Evolutionary conservation across 37 sponge, comb jelly and placozoan species (phyloP), one percentile per base, ranked within the genome.

Genomic region (Geodia barretti): DNA sequence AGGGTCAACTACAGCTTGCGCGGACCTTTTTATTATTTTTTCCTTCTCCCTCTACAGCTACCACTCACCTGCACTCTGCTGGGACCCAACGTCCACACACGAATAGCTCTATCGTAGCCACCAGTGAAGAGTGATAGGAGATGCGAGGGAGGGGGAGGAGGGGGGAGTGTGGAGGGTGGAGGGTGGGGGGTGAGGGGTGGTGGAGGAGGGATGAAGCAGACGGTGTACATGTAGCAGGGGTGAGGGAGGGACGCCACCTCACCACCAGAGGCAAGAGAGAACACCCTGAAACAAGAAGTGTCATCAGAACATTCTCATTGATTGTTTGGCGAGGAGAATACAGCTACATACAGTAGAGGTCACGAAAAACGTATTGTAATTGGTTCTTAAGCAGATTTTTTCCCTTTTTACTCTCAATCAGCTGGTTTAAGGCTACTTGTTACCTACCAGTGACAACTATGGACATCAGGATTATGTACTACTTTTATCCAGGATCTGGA

Each of bases 171-270:
- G 54, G 54, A 47, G 54, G 54, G 54, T 47, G 54, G 54, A 47
- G 54, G 61, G 76, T 54, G 24, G 26, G 68, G 17, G 42, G 62
- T 25, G 19, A 47, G n/a, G 36, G 82, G 38, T 21, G 91, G 85
- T 33, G 86, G 54, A 14, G 54, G 54, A 17, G 54, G 54, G 7
- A 47, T 72, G 64, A 86, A 89, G 40, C 70, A 67, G 37, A 77
- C 83, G 39, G 76, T 41, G 73, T 97, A 97, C 23, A 94, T 90
- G 76, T 78, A 97, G 68, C 86, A 89, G 62, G 97, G 97, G 42
- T 97, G 97, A 30, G 97, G 92, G 23, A 97, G 82, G 66, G 58
- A 32, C 20, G 67, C 47, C 43, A 41, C 17, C 3, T 47, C 54
- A 47, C 14, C 54, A 47, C 54, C 54, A 47, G 54, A 47, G 11